Conservation (phyloP, 2,797 vertebrate species). For the Danio kyathit region DNA sequence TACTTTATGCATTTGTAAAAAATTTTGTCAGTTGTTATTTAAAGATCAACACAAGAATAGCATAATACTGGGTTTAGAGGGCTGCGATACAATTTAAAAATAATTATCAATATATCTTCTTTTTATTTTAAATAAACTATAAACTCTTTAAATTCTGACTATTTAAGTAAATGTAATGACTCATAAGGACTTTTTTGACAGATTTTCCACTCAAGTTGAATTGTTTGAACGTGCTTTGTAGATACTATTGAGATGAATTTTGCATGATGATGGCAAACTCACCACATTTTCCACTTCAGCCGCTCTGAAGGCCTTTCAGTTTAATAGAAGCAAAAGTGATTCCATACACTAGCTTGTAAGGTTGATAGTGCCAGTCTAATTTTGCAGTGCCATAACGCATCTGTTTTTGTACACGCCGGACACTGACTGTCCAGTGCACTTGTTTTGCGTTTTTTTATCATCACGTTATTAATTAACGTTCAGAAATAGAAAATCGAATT, state of each 20-base stretch:
- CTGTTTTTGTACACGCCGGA: not conserved
- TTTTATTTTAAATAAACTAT: no score
- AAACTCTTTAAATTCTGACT: no score
- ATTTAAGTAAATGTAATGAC: not conserved
- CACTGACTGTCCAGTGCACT: not conserved
- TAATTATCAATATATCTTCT: not conserved
- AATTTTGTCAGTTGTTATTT: no score
- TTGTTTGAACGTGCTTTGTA: no score
- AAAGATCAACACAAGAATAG: no score
- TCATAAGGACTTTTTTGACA: not conserved
- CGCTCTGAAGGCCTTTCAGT: not conserved
- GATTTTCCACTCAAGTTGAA: not conserved
- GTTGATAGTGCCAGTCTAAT: slow-evolving; percentile 14
- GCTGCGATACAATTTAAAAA: not conserved
- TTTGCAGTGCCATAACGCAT: not conserved
- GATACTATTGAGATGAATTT: no score
- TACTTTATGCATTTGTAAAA: no score
- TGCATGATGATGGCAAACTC: no score
- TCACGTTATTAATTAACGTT: not conserved
- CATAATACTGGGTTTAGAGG: no score
- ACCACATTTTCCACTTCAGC: no score
- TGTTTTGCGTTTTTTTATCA: not conserved
- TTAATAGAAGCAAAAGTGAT: slow-evolving; percentile 25
- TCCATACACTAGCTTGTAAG: slow-evolving; percentile 30
- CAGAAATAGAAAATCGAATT: no score